A percentile compares a stretch with the other conserved stretches of the same genome.
Evolutionary conservation across 1,140 invertebrate species (phyloP).

Genomic region (Zaprionus africanus): DNA sequence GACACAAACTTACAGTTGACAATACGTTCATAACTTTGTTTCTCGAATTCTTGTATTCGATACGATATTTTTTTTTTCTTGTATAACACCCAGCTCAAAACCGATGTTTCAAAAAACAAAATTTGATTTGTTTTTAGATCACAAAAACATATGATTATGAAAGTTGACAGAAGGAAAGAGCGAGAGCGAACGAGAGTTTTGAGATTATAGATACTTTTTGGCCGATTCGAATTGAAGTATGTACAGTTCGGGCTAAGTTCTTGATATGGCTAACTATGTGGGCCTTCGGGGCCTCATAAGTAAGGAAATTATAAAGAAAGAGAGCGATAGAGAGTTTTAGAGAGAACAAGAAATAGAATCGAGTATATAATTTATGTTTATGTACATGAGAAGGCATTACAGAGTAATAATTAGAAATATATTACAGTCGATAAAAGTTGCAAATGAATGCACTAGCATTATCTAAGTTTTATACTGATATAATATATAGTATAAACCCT

Average conservation of each 20-base stretch:
- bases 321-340: constrained; percentile 13
- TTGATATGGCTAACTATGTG: constrained; percentile 13
- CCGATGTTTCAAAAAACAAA: constrained; percentile 73
- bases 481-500: constrained; percentile 52
- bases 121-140: constrained; percentile 27
- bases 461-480: constrained; percentile 40
- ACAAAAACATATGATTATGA: constrained; percentile 21
- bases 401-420: constrained; percentile 47
- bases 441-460: constrained; percentile 46
- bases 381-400: constrained; percentile 68
- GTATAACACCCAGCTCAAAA: constrained; percentile 77
- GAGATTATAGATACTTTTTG: constrained; percentile 1
- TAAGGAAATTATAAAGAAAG: constrained; percentile 30
- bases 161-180: constrained; percentile 8
- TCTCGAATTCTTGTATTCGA: constrained; percentile 11
- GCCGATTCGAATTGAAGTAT: constrained; percentile 29
- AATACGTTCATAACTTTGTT: constrained; percentile 30
- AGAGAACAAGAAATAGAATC: constrained; percentile 53
- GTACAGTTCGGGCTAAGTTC: constrained; percentile 37
- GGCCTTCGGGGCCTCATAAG: constrained; percentile 20
- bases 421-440: constrained; percentile 57
- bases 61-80: constrained; percentile 13
- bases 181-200: constrained; percentile 3
- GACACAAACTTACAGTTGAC: constrained; percentile 60
- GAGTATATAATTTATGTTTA: constrained; percentile 51